phyloP scores from a whole-genome alignment of 2,888 invertebrate species.

The Dolichomitus sp. region DNA sequence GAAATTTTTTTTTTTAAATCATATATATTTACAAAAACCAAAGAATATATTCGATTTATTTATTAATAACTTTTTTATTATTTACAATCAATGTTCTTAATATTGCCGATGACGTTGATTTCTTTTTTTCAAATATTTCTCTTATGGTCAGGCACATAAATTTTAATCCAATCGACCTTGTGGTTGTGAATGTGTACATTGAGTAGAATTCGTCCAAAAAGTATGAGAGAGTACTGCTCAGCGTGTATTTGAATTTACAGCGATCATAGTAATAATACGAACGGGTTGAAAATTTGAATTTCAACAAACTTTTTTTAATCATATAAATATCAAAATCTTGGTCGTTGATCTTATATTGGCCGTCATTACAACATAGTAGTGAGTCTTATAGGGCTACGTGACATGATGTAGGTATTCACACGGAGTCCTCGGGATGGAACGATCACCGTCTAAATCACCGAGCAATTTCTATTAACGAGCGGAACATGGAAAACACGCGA shows the following conservation, averaged over 20 bases:
- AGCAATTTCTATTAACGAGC: slow-evolving; percentile 70
- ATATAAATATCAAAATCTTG: neutral
- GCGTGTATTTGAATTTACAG: neutral
- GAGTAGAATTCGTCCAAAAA: too few relatives aligned
- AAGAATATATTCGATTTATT: too few relatives aligned
- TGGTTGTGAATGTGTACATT: too few relatives aligned
- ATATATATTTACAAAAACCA: too few relatives aligned
- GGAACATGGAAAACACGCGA: slow-evolving; percentile 68
- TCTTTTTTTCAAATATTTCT: too few relatives aligned
- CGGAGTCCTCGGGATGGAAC: slow-evolving; percentile 58
- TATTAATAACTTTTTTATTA: too few relatives aligned
- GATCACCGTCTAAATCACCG: slow-evolving; percentile 63
- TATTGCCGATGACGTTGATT: too few relatives aligned
- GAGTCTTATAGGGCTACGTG: slow-evolving; percentile 40
- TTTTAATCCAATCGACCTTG: too few relatives aligned
- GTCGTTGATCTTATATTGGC: neutral
- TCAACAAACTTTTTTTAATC: neutral
- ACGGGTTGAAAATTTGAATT: neutral
- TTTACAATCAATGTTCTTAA: too few relatives aligned
- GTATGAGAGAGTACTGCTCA: too few relatives aligned
- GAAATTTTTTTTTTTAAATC: too few relatives aligned
- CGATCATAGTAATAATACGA: neutral
- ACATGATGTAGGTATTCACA: slow-evolving; percentile 46
- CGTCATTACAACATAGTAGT: neutral
- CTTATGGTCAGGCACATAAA: too few relatives aligned